phyloP scores from a whole-genome alignment of 2,113 vertebrate species.

The Rynchops niger region DNA sequence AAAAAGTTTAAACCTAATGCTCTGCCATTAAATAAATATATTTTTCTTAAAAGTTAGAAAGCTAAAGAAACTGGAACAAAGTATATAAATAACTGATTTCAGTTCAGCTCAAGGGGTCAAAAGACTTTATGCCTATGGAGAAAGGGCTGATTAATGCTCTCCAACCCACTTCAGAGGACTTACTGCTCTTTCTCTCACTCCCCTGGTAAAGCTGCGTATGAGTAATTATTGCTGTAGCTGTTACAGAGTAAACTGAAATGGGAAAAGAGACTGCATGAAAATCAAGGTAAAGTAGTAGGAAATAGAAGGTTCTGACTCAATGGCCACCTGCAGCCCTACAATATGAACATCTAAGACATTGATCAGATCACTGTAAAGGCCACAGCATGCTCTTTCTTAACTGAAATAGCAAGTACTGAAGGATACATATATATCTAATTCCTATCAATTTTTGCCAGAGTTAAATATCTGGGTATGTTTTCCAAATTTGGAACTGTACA shows the following conservation, averaged over 20 bases:
- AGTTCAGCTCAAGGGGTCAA: background rate
- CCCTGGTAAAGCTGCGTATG: background rate
- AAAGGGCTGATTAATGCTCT: background rate
- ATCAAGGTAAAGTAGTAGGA: background rate
- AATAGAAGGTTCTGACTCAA: background rate
- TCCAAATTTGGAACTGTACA: background rate
- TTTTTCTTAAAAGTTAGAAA: background rate
- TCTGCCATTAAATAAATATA: background rate
- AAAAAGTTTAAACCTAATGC: background rate
- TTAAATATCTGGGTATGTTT: background rate
- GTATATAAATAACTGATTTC: background rate
- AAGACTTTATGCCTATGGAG: background rate
- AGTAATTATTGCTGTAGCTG: background rate
- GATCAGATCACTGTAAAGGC: background rate
- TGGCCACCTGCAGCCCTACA: background rate
- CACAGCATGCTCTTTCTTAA: background rate
- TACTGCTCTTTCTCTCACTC: background rate
- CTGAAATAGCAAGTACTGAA: background rate
- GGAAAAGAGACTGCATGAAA: background rate
- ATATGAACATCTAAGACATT: background rate
- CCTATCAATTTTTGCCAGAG: background rate
- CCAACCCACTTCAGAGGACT: background rate
- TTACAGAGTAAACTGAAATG: background rate
- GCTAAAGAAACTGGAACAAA: background rate
- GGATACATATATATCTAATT: background rate